Conservation (phyloP, 2,113 vertebrate genomes). For the Nerophis lumbriciformis region DNA sequence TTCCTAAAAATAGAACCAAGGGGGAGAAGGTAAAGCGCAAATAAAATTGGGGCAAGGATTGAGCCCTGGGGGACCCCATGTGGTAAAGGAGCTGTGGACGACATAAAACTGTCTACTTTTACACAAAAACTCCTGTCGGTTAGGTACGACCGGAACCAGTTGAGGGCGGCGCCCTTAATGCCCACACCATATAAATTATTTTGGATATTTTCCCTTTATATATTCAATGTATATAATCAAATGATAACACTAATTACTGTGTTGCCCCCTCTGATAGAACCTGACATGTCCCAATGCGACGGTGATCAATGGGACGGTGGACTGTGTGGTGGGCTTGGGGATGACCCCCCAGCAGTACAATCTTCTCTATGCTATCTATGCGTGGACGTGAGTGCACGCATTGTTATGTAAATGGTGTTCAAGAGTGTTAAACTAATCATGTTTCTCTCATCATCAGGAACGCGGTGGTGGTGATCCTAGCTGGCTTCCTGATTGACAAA, state of each 20-base stretch:
- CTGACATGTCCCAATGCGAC: conserved; percentile 74
- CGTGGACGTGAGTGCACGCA: conserved; percentile 71
- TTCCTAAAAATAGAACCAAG: no score
- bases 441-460: conserved; percentile 62
- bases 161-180: no score
- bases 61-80: no score
- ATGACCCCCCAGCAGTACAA: conserved; percentile 82
- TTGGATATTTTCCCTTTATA: no score
- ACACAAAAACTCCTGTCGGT: no score
- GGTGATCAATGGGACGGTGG: conserved; percentile 52
- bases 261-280: conserved; percentile 58
- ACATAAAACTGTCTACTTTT: no score
- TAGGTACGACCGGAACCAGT: no score
- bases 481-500: conserved; percentile 80
- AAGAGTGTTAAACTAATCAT: neutral
- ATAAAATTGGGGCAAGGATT: no score
- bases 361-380: conserved; percentile 74
- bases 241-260: neutral
- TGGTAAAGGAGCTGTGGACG: no score
- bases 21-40: no score
- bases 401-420: neutral
- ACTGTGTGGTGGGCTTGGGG: conserved; percentile 74
- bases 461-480: conserved; percentile 74
- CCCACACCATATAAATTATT: no score
- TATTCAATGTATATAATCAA: neutral